Base-by-base conservation (phyloP, 2,888 invertebrate species). In the Brachycybe producta region DNA sequence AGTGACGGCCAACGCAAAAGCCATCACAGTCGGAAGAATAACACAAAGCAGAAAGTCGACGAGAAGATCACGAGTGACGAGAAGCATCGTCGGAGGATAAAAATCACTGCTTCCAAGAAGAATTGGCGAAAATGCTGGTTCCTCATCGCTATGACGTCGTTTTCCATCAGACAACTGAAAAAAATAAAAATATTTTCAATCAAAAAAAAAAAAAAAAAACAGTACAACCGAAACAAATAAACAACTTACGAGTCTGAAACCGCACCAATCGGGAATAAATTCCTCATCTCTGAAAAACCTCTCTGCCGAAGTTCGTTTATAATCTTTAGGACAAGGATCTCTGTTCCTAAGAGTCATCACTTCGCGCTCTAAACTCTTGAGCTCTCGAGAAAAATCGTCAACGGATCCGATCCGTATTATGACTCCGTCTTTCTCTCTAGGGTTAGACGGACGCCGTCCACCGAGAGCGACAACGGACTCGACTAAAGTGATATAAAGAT, bases 231-330 rank as follows among this genome's bases (percentile, higher is more conserved):
- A 2, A 24, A 4, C 15, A 40, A 7, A 19, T 3, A 11, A 15
- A n/a, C 26, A n/a, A 21, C n/a, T 48, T 40, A 86, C 83, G 74
- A 90, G 70, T 66, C 79, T 76, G 65, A 90, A 90, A 46, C 80
- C 80, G 61, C 90, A 91, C 90, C 90, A 91, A 65, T 91, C 90
- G 15, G 90, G 67, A 28, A 79, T 76, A 60, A 88, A 79, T 0
- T 80, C 80, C 7, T 79, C 79, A 53, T 81, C 79, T 55, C 86
- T 73, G 65, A 91, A 90, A 52, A 80, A 73, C 58, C 82, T 74
- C 64, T 91, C 88, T 0, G 85, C 84, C 0, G 84, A 82, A 0
- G 87, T 88, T 52, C 84, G 73, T 64, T 88, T 90, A 64, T 82
- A 87, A 59, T 82, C 79, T 23, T 81, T 66, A 0, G 86, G 86